These are phyloP conservation scores for Odontomyia ornata DNA, from an alignment of 2,888 invertebrate genomes.

Conservation along the genomic window DNA sequence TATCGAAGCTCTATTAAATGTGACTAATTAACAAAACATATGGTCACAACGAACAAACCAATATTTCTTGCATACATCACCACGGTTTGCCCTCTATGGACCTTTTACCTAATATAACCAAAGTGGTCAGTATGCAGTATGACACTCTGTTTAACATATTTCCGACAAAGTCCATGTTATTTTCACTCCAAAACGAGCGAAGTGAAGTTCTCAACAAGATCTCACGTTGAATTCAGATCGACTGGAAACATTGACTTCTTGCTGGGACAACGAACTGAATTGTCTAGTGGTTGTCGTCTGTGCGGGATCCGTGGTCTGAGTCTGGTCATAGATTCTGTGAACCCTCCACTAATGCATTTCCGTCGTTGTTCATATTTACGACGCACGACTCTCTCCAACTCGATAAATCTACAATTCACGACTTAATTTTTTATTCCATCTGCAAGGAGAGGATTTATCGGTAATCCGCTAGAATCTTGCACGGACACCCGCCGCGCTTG, in stretches of 20 bases:
- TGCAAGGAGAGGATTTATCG: conserved; percentile 34
- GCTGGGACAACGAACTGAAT: conserved; percentile 28
- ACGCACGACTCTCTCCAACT: conserved; percentile 37
- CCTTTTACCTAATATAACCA: too few relatives aligned
- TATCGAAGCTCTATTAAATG: too few relatives aligned
- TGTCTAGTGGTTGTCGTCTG: not conserved
- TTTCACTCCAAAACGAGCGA: too few relatives aligned
- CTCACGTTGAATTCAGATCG: conserved; percentile 17
- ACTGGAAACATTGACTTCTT: conserved; percentile 4
- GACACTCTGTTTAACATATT: too few relatives aligned
- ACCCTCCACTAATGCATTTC: conserved; percentile 40
- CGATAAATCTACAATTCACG: conserved; percentile 42
- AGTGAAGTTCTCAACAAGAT: not conserved
- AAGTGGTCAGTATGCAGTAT: too few relatives aligned
- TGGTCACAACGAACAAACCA: too few relatives aligned
- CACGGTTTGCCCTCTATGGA: too few relatives aligned
- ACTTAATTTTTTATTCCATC: conserved; percentile 33
- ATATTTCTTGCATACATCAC: too few relatives aligned
- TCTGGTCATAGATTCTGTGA: conserved; percentile 36
- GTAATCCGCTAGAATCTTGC: conserved; percentile 35
- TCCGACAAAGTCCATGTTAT: too few relatives aligned
- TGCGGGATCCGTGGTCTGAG: not conserved
- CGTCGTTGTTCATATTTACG: conserved; percentile 44
- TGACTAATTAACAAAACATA: too few relatives aligned
- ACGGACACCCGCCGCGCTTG: conserved; percentile 27